These are phyloP conservation scores for Antennarius striatus DNA, from an alignment of 2,113 vertebrate genomes.

Conservation along the genomic window DNA sequence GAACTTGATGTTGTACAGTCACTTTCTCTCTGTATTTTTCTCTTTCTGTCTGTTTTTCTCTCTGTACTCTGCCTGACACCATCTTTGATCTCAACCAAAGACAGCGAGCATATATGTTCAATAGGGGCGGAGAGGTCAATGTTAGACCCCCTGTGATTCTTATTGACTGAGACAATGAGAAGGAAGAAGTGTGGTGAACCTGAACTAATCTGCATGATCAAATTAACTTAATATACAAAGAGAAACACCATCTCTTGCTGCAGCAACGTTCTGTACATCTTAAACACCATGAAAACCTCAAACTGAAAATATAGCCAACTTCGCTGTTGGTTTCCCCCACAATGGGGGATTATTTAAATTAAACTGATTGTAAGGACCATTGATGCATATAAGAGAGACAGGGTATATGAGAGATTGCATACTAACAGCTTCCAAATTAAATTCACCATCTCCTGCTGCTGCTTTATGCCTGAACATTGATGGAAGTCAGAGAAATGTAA, in stretches of 20 bases:
- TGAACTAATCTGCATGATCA: no score
- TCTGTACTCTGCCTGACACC: constrained; percentile 38
- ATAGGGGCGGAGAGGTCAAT: constrained; percentile 35
- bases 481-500: constrained; percentile 16
- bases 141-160: constrained; percentile 37
- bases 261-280: constrained; percentile 1
- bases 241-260: constrained; percentile 2
- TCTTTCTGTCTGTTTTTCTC: constrained; percentile 42
- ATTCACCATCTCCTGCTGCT: constrained; percentile 40
- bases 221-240: background rate
- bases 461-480: constrained; percentile 25
- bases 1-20: constrained; percentile 65
- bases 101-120: constrained; percentile 51
- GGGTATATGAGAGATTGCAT: constrained; percentile 6
- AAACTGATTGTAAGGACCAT: constrained; percentile 59
- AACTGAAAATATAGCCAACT: constrained; percentile 32
- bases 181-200: no score
- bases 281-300: constrained; percentile 1
- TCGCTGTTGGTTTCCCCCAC: constrained; percentile 11
- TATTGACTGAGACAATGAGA: constrained; percentile 38
- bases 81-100: constrained; percentile 54
- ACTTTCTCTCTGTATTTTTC: constrained; percentile 55
- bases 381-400: constrained; percentile 47
- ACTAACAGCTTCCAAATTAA: constrained; percentile 50
- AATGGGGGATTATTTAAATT: constrained; percentile 50